Evolutionary conservation across 2,113 vertebrate species (phyloP), one percentile per base, ranked within the genome.

Genomic region (Corydoras maculifer): DNA sequence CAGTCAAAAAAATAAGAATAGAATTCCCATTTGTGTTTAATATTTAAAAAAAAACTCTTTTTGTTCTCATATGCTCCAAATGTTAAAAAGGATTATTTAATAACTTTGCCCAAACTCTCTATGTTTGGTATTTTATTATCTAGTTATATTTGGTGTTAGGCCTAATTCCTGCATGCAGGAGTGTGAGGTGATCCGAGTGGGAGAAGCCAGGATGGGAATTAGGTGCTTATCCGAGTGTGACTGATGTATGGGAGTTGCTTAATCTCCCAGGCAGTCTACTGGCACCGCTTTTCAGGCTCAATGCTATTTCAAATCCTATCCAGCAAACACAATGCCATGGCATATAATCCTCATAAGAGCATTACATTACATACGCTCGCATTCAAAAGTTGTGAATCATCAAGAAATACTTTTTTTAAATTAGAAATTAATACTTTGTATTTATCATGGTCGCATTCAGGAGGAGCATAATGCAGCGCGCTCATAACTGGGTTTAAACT

Each of bases 151-250:
- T 18, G 25, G 54, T 13, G 0, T 15, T 32, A 29, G n/a, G 58
- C 35, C 35, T 62, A 51, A 58, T 35, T 70, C 43, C 58, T 15
- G 31, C 49, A 18, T 14, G 53, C 29, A 31, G 58, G 15, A 18
- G 58, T n/a, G 14, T 61, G 48, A 35, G 49, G 6, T 25, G 48
- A 54, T 58, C 65, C 31, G 58, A 62, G 49, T 53, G 29, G n/a
- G 13, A 31, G 48, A 61, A 60, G 68, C 68, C 59, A 30, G 58
- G 58, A 61, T 48, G 68, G 68, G 60, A 70, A 70, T 70, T 58
- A 61, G 58, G 51, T 61, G 68, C 43, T 70, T 70, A 70, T 51
- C 48, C 51, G 59, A 58, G 58, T 61, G 43, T 62, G 43, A 62
- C 48, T 70, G 68, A 70, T 35, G 58, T 32, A 62, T 43, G 35